Conservation (phyloP, 2,888 invertebrate genomes). For the Chaetoderma sp. region DNA sequence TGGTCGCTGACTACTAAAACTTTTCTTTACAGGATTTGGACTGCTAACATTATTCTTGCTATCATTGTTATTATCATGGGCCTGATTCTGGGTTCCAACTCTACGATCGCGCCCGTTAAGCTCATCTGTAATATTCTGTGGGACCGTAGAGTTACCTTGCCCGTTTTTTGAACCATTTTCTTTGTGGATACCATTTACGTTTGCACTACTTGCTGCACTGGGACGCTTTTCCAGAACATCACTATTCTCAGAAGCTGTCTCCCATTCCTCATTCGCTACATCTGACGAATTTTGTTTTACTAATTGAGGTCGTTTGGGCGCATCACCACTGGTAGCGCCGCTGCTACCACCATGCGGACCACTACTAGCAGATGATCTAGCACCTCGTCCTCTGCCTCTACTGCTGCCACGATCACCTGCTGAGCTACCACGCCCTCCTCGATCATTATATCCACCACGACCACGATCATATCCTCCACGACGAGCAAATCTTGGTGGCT, state of each 20-base stretch:
- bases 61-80: too few relatives aligned
- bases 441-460: conserved; percentile 25
- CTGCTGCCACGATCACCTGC: too few relatives aligned
- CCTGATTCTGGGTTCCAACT: too few relatives aligned
- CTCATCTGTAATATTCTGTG: too few relatives aligned
- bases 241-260: conserved; percentile 85
- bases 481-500: conserved; percentile 53
- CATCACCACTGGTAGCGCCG: conserved; percentile 41
- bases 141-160: conserved; percentile 19
- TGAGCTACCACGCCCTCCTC: conserved; percentile 34
- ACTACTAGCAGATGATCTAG: conserved; percentile 74
- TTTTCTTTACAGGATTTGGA: conserved; percentile 56
- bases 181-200: too few relatives aligned
- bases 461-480: conserved; percentile 26
- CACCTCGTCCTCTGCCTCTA: conserved; percentile 61
- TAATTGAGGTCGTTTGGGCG: conserved; percentile 54
- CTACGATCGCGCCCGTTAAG: too few relatives aligned
- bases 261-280: conserved; percentile 76
- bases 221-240: conserved; percentile 69
- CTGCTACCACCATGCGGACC: conserved; percentile 47
- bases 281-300: conserved; percentile 67
- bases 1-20: conserved; percentile 69
- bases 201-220: too few relatives aligned
- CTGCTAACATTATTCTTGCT: conserved; percentile 42
- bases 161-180: conserved; percentile 59